Evolutionary conservation across 2,113 vertebrate genomes (phyloP), one percentile per base, ranked within the genome.

Genomic region (Microtus montanus): DNA sequence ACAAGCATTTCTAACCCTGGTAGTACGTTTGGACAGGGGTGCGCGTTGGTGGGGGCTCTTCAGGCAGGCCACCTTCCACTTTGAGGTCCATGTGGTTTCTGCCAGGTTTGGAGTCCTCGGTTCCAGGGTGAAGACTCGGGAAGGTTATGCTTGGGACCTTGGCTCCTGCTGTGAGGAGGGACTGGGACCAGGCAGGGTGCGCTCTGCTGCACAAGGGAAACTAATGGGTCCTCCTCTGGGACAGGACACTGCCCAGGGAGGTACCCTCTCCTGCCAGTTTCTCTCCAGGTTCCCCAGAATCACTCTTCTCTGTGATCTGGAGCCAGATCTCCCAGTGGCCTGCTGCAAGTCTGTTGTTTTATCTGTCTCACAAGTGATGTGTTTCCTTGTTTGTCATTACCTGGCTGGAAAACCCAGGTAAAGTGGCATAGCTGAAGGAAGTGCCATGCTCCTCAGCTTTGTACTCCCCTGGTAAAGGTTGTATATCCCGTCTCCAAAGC

Each of bases 11-110:
- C 97, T 90, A 92, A 95, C 94, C 92, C 26, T 7, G 0, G 75
- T 90, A 96, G 97, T 98, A 97, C 97, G 97, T 97, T 97, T 96
- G 97, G 98, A 98, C 96, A 97, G 96, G 94, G 96, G 71, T 73
- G 30, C 90, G 24, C 95, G 96, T 95, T 78, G 66, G 30, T 5
- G 30, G 30, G 96, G 94, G n/a, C 24, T 61, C 96, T 97, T 97
- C 97, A 91, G 97, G 98, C 96, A 96, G 95, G 64, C 96, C 96
- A 94, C 64, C 33, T 93, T 64, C 82, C 13, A 70, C 97, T 97
- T 97, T 97, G 95, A 96, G 98, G 96, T 89, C 79, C 0, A 0
- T 0, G 0, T 97, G 96, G 95, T 97, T 96, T 77, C 84, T 93
- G 68, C 47, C 10, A 3, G 91, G 94, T 96, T 96, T 97, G 97